Conservation (phyloP, 2,797 vertebrate species). For the Remorina albescens region DNA sequence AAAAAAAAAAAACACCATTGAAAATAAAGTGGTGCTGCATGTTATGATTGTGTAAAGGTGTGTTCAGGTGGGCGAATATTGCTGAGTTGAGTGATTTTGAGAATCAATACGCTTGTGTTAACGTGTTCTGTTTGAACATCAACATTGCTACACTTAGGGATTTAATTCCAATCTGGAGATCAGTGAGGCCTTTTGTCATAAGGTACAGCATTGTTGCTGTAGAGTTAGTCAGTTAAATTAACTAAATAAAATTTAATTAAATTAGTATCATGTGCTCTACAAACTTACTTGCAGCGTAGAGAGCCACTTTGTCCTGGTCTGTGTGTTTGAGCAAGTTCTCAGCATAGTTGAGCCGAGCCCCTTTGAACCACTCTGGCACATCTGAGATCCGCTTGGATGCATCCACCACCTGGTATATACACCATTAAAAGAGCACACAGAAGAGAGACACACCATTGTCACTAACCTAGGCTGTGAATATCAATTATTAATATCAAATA, state of each 20-base stretch:
- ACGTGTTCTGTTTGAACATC: neutral
- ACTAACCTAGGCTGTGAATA: neutral
- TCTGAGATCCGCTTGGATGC: slow-evolving; percentile 89
- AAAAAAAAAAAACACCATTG: neutral
- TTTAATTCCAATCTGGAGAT: neutral
- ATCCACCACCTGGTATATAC: slow-evolving; percentile 89
- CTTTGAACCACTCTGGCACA: slow-evolving; percentile 94
- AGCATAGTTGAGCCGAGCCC: slow-evolving; percentile 93
- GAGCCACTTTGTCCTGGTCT: slow-evolving; percentile 93
- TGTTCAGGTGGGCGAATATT: neutral
- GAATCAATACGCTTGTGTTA: neutral
- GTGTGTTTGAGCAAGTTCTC: slow-evolving; percentile 94
- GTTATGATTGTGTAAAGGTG: neutral
- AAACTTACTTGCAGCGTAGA: slow-evolving; percentile 92
- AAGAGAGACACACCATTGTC: neutral
- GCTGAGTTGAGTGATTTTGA: neutral
- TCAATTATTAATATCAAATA: no score
- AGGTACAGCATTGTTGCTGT: no score
- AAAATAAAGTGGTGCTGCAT: neutral
- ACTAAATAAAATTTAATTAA: no score
- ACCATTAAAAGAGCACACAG: slow-evolving; percentile 4
- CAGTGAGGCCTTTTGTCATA: neutral
- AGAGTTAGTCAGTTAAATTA: no score
- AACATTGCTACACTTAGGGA: neutral
- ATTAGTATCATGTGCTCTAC: neutral